Evolutionary conservation across 2,888 invertebrate species (phyloP).

Genomic region (Alsophila aescularia): DNA sequence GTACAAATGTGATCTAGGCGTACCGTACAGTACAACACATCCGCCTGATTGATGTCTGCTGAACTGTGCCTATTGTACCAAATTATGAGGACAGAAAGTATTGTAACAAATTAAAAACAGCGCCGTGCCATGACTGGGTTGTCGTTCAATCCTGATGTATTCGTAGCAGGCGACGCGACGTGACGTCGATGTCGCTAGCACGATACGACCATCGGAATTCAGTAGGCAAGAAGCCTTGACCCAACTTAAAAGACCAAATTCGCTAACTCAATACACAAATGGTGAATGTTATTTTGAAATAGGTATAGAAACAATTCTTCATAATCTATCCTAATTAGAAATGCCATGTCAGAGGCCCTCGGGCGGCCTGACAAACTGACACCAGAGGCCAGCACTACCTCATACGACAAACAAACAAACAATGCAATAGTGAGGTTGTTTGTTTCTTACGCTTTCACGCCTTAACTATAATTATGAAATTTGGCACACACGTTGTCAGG

Average conservation of each 20-base stretch:
- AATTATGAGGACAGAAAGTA: conserved; percentile 1
- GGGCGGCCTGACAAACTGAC: too few relatives aligned
- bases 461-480: too few relatives aligned
- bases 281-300: not conserved
- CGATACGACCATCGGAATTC: conserved; percentile 6
- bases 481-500: too few relatives aligned
- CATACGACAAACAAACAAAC: too few relatives aligned
- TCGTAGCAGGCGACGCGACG: not conserved
- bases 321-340: too few relatives aligned
- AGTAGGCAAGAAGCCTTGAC: conserved; percentile 11
- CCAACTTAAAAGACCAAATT: not conserved
- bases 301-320: not conserved
- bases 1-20: too few relatives aligned
- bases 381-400: too few relatives aligned
- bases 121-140: conserved; percentile 7
- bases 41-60: conserved; percentile 29
- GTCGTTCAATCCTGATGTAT: not conserved
- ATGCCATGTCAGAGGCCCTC: too few relatives aligned
- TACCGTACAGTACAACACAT: too few relatives aligned
- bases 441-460: too few relatives aligned
- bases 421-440: too few relatives aligned
- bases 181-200: not conserved
- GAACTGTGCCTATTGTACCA: not conserved
- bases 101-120: not conserved
- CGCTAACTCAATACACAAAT: not conserved